Evolutionary conservation across 1,140 invertebrate genomes (phyloP).

Genomic region (Pomacea maculata): DNA sequence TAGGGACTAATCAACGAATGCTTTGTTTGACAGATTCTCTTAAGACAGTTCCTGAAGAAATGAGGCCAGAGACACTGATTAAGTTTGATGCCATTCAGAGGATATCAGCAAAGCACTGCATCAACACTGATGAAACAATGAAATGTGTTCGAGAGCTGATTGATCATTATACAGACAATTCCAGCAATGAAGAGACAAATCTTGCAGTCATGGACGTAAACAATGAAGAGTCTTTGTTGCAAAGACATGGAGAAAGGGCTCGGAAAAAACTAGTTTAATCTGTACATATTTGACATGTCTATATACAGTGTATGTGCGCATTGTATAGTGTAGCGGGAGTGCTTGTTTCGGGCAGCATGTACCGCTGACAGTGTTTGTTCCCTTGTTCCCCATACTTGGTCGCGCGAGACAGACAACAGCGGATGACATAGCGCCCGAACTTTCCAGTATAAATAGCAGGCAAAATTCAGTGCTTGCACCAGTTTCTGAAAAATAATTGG

Average conservation of each 20-base stretch:
- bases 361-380: too few species aligned
- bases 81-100: constrained; percentile 74
- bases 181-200: constrained; percentile 10
- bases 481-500: too few species aligned
- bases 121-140: constrained; percentile 51
- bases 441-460: too few species aligned
- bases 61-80: constrained; percentile 74
- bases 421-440: too few species aligned
- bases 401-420: too few species aligned
- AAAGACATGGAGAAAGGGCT: constrained; percentile 4
- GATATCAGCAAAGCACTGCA: constrained; percentile 57
- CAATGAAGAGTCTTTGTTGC: background rate
- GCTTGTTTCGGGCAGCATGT: too few species aligned
- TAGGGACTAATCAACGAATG: background rate
- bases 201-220: background rate
- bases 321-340: too few species aligned
- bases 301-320: too few species aligned
- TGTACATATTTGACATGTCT: too few species aligned
- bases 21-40: constrained; percentile 34
- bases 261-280: constrained; percentile 12
- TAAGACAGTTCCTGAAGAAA: constrained; percentile 70
- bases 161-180: constrained; percentile 46
- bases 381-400: too few species aligned
- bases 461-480: too few species aligned
- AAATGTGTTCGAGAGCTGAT: constrained; percentile 48